A percentile compares a stretch with the other conserved stretches of the same genome.
Conservation (phyloP, 2,888 invertebrate genomes). For the Unio pictorum region DNA sequence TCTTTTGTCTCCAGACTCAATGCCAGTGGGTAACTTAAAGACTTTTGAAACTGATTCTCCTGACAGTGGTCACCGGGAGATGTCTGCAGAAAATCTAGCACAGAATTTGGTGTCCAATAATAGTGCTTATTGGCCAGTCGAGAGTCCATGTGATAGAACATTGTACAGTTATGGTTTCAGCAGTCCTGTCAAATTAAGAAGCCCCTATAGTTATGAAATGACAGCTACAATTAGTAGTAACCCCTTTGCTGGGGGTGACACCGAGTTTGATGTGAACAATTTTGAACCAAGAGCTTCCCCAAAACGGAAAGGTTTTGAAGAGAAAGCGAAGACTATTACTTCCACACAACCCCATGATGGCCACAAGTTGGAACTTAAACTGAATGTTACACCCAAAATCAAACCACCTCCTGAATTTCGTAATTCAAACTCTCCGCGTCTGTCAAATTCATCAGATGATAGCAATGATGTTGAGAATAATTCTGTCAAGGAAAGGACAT, state of each 20-base stretch:
- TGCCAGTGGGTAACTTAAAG: slow-evolving; percentile 50
- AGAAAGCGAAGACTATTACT: slow-evolving; percentile 38
- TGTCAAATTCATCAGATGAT: slow-evolving; percentile 41
- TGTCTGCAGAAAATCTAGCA: slow-evolving; percentile 65
- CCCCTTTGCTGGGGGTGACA: slow-evolving; percentile 44
- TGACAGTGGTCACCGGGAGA: slow-evolving; percentile 70
- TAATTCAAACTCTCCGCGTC: slow-evolving; percentile 39
- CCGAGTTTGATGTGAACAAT: slow-evolving; percentile 17
- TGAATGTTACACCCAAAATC: slow-evolving; percentile 48
- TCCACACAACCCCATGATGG: slow-evolving; percentile 40
- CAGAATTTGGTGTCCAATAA: slow-evolving; percentile 42
- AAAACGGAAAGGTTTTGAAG: slow-evolving; percentile 32
- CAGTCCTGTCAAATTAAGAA: slow-evolving; percentile 34
- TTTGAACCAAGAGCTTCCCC: slow-evolving; percentile 31
- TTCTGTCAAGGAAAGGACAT: slow-evolving; percentile 34
- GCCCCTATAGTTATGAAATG: slow-evolving; percentile 30
- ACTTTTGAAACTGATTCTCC: slow-evolving; percentile 66
- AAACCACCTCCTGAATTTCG: slow-evolving; percentile 61
- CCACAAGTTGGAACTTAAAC: slow-evolving; percentile 41
- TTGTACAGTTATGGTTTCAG: slow-evolving; percentile 39
- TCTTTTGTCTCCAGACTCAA: slow-evolving; percentile 15
- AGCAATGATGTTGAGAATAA: slow-evolving; percentile 38
- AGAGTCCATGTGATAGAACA: slow-evolving; percentile 28
- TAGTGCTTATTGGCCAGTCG: slow-evolving; percentile 46
- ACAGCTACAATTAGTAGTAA: slow-evolving; percentile 46